These are phyloP conservation scores for Sula dactylatra DNA, from an alignment of 2,113 vertebrate species.

Conservation along the genomic window DNA sequence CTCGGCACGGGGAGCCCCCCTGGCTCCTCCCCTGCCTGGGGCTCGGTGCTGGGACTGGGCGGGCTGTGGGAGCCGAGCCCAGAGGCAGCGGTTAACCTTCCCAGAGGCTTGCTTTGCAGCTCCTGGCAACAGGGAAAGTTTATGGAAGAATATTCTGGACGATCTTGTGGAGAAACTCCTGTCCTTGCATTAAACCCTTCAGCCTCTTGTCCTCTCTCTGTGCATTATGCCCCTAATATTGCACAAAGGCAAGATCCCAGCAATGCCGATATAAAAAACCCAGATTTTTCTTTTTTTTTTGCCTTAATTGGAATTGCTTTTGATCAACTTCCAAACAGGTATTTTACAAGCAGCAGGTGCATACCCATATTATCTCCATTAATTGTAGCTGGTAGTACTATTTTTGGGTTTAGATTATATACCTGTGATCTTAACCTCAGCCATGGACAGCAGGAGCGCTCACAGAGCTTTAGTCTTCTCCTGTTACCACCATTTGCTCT, in stretches of 20 bases:
- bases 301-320: not conserved
- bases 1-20: not conserved
- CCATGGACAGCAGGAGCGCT: accelerated
- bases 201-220: not conserved
- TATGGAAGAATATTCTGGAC: no score
- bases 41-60: no score
- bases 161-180: not conserved
- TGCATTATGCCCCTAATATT: accelerated
- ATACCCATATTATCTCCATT: accelerated
- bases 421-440: not conserved
- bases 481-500: accelerated
- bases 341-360: not conserved
- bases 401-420: accelerated
- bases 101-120: not conserved
- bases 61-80: no score
- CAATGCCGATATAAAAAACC: no score
- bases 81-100: no score
- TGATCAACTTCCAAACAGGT: not conserved
- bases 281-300: not conserved
- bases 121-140: not conserved
- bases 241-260: no score
- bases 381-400: accelerated
- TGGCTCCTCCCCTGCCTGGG: no score
- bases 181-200: accelerated
- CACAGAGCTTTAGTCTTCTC: accelerated